These are phyloP conservation scores for Pissodes strobi DNA, from an alignment of 1,140 invertebrate species.

Conservation along the genomic window DNA sequence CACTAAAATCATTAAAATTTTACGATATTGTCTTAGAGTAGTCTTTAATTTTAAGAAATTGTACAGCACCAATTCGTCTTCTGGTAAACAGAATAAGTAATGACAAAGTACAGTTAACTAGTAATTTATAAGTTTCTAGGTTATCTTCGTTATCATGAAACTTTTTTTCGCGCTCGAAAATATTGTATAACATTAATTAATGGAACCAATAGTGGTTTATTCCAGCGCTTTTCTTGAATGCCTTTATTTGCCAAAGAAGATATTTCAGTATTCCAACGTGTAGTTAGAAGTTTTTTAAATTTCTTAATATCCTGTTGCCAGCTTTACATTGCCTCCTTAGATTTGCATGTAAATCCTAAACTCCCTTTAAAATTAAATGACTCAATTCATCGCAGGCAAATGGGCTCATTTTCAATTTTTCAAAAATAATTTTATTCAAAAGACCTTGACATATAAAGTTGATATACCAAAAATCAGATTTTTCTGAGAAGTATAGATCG, in stretches of 20 bases:
- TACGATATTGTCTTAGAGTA: constrained; percentile 32
- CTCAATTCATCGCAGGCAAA: constrained; percentile 31
- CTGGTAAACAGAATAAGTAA: constrained; percentile 41
- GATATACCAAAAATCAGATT: too few species aligned
- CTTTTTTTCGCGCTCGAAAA: constrained; percentile 24
- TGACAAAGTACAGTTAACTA: constrained; percentile 24
- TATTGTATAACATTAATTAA: constrained; percentile 35
- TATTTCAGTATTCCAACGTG: constrained; percentile 37
- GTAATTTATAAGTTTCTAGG: constrained; percentile 15
- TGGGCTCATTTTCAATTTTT: too few species aligned
- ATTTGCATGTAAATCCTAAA: constrained; percentile 30
- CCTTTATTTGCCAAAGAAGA: constrained; percentile 39
- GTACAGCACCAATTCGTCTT: constrained; percentile 41
- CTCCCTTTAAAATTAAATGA: constrained; percentile 34
- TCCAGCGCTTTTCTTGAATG: constrained; percentile 38
- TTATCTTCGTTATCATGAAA: constrained; percentile 12
- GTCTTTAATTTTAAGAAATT: constrained; percentile 40
- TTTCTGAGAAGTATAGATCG: too few species aligned
- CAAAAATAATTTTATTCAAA: too few species aligned
- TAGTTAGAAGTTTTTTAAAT: constrained; percentile 30
- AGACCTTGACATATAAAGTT: too few species aligned
- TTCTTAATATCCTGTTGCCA: constrained; percentile 34
- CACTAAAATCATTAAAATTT: constrained; percentile 38
- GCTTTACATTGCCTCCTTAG: constrained; percentile 7
- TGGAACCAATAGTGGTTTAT: constrained; percentile 39